Evolutionary conservation across 2,797 vertebrate genomes (phyloP).

Genomic region (Antrozous pallidus): DNA sequence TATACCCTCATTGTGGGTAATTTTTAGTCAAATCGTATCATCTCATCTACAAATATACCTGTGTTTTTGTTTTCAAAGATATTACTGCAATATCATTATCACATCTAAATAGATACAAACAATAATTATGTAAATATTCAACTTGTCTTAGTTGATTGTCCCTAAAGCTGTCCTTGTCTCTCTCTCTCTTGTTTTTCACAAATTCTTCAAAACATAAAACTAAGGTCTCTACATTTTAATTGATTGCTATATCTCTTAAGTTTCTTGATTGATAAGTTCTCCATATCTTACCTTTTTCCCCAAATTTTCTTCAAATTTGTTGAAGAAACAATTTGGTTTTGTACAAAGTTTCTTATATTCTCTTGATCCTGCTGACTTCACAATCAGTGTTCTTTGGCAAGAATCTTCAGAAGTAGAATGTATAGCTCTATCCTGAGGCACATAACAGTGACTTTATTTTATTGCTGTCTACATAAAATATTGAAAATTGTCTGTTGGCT

Average conservation of each 20-base stretch:
- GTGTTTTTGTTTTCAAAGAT: neutral
- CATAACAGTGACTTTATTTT: neutral
- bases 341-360: neutral
- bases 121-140: neutral
- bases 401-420: neutral
- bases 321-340: neutral
- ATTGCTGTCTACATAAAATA: neutral
- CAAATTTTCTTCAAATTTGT: neutral
- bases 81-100: neutral
- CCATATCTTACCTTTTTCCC: neutral
- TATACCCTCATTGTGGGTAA: neutral
- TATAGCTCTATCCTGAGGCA: neutral
- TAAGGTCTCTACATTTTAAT: neutral
- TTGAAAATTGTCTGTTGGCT: neutral
- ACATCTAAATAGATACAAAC: neutral
- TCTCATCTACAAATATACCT: neutral
- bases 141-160: neutral
- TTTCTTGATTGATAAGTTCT: neutral
- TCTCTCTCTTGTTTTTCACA: neutral
- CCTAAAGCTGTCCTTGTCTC: neutral
- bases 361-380: neutral
- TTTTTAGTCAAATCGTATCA: neutral
- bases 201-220: neutral
- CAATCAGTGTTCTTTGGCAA: neutral
- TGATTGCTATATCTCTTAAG: neutral